Percentiles rank a stretch among this genome's conserved stretches.
Evolutionary conservation across 2,888 invertebrate species (phyloP).

Genomic region (Cinara cedri): DNA sequence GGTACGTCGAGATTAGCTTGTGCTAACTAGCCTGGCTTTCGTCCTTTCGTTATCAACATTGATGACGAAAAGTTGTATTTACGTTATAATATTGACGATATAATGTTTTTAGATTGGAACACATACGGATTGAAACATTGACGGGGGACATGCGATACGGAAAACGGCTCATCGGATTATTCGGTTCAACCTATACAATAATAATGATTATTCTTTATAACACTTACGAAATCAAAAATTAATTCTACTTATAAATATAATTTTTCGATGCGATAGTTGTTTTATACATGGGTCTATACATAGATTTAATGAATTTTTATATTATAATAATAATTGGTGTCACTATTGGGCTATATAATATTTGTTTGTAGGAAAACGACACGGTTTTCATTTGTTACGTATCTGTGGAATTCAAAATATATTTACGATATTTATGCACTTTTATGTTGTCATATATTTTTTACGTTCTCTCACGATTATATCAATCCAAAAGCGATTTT

Average conservation of each 20-base stretch:
- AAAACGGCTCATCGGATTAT: background rate
- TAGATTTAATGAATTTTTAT: background rate
- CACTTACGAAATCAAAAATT: constrained; percentile 7
- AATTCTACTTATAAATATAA: background rate
- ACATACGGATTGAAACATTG: constrained; percentile 24
- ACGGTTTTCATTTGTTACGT: background rate
- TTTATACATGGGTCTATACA: background rate
- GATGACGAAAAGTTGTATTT: background rate
- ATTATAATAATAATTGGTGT: constrained; percentile 14
- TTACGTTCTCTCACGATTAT: no score
- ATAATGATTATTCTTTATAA: no score
- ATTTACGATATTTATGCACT: background rate
- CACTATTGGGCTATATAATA: background rate
- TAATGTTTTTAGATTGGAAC: constrained; percentile 43
- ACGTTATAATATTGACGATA: background rate
- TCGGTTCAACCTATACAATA: background rate
- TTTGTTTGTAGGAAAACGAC: background rate
- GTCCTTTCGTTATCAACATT: no score
- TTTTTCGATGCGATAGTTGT: background rate
- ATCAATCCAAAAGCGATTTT: no score
- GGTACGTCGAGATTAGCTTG: constrained; percentile 60
- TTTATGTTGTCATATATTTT: background rate
- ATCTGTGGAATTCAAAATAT: background rate
- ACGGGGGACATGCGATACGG: no score
- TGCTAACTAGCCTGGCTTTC: no score